A percentile compares a stretch with the other conserved stretches of the same genome.
phyloP scores from a whole-genome alignment of 23 tunicate genomes.

The Corella eumyota region DNA sequence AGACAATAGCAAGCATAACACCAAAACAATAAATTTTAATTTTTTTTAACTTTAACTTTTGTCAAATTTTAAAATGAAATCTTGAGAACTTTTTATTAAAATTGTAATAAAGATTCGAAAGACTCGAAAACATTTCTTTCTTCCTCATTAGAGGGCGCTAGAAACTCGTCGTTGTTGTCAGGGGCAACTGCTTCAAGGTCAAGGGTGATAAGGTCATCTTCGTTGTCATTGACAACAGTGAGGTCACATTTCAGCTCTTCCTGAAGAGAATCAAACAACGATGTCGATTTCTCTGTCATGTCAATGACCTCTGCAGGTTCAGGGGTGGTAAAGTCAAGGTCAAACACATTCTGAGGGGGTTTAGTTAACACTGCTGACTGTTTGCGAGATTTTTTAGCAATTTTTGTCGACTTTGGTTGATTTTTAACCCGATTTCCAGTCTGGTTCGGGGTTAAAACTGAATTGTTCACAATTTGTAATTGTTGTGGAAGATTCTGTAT shows the following conservation, averaged over 20 bases:
- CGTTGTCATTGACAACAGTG: conserved; percentile 21
- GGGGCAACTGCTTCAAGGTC: conserved; percentile 73
- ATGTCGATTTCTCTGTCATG: conserved; percentile 2
- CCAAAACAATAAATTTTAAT: no score
- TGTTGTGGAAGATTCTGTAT: background rate
- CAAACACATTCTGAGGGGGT: conserved; percentile 33
- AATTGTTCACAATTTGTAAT: background rate
- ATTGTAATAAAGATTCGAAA: conserved; percentile 61
- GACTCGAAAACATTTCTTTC: conserved; percentile 88
- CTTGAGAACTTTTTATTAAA: no score
- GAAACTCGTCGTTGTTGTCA: conserved; percentile 12
- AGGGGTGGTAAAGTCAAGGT: conserved; percentile 25
- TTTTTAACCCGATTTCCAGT: background rate
- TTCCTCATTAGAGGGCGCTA: conserved; percentile 63
- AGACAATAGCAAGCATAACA: no score
- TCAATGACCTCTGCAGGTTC: background rate
- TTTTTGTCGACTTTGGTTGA: background rate
- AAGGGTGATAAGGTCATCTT: conserved; percentile 64
- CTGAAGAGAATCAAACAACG: conserved; percentile 23
- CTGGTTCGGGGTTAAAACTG: background rate
- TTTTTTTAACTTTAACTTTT: no score
- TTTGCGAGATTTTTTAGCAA: background rate
- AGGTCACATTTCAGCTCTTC: conserved; percentile 21
- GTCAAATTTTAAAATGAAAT: no score
- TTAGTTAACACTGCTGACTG: background rate